Percentiles rank a stretch among this genome's conserved stretches.
Evolutionary conservation across 1,140 invertebrate genomes (phyloP).

Genomic region (Dendroctonus ponderosae): DNA sequence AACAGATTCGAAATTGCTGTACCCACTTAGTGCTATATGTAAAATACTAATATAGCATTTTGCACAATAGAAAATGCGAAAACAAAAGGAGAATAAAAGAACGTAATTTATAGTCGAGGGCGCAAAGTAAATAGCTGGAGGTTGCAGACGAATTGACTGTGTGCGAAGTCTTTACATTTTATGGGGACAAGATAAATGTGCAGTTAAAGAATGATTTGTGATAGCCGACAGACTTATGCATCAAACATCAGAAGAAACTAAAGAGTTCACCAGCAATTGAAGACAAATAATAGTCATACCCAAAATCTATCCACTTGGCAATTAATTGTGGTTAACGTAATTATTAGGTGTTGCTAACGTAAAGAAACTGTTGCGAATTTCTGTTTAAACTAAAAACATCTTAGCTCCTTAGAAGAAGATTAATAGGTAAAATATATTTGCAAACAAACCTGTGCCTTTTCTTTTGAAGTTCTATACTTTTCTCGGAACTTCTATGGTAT

Average conservation of each 20-base stretch:
- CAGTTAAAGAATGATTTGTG: too few species aligned
- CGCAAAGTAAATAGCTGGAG: neutral
- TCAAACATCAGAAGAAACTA: too few species aligned
- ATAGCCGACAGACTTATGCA: too few species aligned
- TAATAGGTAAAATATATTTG: too few species aligned
- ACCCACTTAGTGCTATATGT: too few species aligned
- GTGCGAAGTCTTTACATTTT: too few species aligned
- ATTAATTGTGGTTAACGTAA: neutral
- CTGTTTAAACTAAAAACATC: neutral
- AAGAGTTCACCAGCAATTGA: neutral
- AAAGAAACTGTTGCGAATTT: neutral
- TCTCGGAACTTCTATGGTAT: conserved; percentile 61
- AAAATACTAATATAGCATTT: neutral
- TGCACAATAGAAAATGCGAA: neutral
- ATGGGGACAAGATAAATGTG: too few species aligned
- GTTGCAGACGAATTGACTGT: neutral
- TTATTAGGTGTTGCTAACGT: neutral
- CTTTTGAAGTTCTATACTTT: conserved; percentile 55
- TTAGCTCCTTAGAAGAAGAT: neutral
- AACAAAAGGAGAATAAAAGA: conserved; percentile 6
- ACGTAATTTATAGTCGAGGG: conserved; percentile 9
- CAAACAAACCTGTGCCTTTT: conserved; percentile 36
- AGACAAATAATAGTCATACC: neutral
- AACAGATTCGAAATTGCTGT: too few species aligned
- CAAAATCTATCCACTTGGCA: neutral